A percentile compares a stretch with the other conserved stretches of the same genome.
Conservation (phyloP, 1,140 invertebrate species). For the Dendroctonus ponderosae region DNA sequence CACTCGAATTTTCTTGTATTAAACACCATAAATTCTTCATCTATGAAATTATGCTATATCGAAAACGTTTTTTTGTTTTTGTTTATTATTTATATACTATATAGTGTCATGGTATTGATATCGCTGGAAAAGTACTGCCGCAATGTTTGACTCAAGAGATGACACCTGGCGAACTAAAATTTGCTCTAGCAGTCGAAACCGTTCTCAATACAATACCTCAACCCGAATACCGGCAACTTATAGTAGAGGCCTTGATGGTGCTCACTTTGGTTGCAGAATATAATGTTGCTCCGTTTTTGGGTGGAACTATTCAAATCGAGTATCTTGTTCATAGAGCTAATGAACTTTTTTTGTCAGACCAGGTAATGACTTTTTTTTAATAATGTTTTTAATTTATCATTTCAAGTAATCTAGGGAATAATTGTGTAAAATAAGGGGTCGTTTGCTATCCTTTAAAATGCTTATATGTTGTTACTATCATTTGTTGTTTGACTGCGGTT, state of each 20-base stretch:
- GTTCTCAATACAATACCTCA: conserved; percentile 96
- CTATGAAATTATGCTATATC: too few species aligned
- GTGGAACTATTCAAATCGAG: conserved; percentile 87
- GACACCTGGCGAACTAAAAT: conserved; percentile 98
- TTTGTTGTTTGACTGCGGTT: too few species aligned
- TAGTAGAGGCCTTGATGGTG: conserved; percentile 97
- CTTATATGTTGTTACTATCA: too few species aligned
- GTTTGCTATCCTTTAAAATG: too few species aligned
- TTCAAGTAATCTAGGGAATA: too few species aligned
- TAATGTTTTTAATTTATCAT: not conserved
- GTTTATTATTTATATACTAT: conserved; percentile 42
- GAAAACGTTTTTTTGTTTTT: too few species aligned
- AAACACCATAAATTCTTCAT: too few species aligned
- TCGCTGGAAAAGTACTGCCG: conserved; percentile 84
- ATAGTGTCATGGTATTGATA: conserved; percentile 86
- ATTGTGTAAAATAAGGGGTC: too few species aligned
- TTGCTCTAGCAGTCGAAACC: conserved; percentile 96
- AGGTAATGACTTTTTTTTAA: conserved; percentile 61
- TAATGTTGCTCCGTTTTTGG: conserved; percentile 73
- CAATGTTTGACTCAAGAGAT: conserved; percentile 95
- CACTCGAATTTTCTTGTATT: too few species aligned
- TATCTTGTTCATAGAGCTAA: conserved; percentile 93
- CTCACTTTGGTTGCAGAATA: conserved; percentile 88
- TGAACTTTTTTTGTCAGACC: conserved; percentile 92
- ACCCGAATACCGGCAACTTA: conserved; percentile 96